Evolutionary conservation across 2,797 vertebrate species (phyloP).

Genomic region (Phalanger gymnotis): DNA sequence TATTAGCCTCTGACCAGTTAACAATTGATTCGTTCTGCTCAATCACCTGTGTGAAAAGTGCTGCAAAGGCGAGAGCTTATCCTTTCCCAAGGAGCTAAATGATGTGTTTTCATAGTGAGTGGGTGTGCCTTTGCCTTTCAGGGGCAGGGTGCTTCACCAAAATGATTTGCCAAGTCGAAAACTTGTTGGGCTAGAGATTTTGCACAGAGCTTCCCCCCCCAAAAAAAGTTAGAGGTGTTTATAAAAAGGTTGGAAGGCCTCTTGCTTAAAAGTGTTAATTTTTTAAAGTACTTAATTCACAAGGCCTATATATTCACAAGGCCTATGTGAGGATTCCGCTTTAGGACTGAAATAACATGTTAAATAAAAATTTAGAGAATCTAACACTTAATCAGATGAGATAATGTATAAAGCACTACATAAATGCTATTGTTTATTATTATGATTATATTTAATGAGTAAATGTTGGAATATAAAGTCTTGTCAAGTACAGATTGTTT

Average conservation of each 20-base stretch:
- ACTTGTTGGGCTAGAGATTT: not conserved
- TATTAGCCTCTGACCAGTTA: conserved; percentile 81
- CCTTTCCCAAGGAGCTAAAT: conserved; percentile 57
- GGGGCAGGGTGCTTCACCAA: not conserved
- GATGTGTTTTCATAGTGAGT: conserved; percentile 69
- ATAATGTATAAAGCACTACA: not conserved
- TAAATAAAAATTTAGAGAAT: not conserved
- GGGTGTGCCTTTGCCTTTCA: conserved; percentile 69
- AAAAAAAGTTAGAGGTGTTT: not conserved
- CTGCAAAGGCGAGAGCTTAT: not conserved
- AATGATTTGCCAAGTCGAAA: not conserved
- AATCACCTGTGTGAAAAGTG: conserved; percentile 70
- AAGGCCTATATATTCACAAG: not conserved
- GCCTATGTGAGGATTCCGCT: not conserved
- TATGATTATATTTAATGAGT: not conserved
- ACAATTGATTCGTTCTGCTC: conserved; percentile 79
- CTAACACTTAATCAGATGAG: not conserved
- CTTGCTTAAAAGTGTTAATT: not conserved
- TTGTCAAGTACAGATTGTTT: not conserved
- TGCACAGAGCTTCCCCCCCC: not conserved
- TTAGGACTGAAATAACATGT: not conserved
- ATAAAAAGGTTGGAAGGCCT: not conserved
- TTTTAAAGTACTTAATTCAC: not conserved
- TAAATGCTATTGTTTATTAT: not conserved
- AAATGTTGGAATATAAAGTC: not conserved